Evolutionary conservation across 2,888 invertebrate species (phyloP).

Genomic region (Myathropa florea): DNA sequence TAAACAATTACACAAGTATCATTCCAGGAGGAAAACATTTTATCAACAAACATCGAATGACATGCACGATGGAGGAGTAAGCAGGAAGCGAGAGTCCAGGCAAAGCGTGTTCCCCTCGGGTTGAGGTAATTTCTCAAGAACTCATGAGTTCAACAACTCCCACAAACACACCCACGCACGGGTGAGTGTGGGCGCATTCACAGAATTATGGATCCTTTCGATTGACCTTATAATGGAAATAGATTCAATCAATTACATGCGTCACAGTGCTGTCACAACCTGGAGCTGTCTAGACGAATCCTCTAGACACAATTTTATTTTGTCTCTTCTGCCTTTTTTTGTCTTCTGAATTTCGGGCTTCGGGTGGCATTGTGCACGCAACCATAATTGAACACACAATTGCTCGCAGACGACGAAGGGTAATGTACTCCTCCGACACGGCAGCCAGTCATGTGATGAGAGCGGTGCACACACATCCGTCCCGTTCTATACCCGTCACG

Average conservation of each 20-base stretch:
- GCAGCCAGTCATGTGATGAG: no score
- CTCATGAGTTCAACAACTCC: neutral
- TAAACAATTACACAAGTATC: conserved; percentile 20
- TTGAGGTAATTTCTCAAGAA: neutral
- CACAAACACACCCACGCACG: neutral
- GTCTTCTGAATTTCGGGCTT: neutral
- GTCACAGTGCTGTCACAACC: neutral
- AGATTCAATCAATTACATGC: neutral
- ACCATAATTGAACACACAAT: neutral
- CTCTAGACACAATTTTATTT: neutral
- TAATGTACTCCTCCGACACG: neutral
- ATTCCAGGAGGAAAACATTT: neutral
- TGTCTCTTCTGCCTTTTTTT: neutral
- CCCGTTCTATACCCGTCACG: neutral
- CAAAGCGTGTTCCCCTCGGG: neutral
- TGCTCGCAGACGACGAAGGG: neutral
- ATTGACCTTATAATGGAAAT: neutral
- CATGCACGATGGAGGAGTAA: neutral
- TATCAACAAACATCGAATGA: conserved; percentile 2
- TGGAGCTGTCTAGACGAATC: neutral
- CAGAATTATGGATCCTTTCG: neutral
- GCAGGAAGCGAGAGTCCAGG: neutral
- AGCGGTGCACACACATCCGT: neutral
- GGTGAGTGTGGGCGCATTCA: neutral
- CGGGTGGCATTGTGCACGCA: neutral